These are phyloP conservation scores for Rhea americana DNA, from an alignment of 2,113 vertebrate species.

Conservation along the genomic window DNA sequence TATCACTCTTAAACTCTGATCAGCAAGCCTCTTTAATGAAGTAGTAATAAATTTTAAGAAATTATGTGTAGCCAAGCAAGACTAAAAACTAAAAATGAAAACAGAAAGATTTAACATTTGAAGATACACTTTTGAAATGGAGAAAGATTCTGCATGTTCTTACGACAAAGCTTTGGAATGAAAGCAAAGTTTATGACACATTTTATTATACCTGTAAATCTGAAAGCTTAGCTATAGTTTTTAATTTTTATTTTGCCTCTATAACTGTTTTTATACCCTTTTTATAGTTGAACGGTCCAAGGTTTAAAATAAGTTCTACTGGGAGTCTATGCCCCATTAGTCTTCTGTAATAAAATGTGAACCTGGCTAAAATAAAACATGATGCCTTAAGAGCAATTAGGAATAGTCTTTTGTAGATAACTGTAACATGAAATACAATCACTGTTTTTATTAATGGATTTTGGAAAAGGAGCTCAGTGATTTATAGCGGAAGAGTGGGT, in stretches of 20 bases:
- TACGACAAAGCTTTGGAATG: constrained; percentile 80
- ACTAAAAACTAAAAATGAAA: constrained; percentile 24
- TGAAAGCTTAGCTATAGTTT: constrained; percentile 75
- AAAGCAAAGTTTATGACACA: constrained; percentile 81
- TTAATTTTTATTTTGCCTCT: constrained; percentile 79
- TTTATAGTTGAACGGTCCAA: constrained; percentile 71
- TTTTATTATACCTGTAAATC: constrained; percentile 77
- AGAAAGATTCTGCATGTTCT: constrained; percentile 28
- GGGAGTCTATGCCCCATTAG: constrained; percentile 76
- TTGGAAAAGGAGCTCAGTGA: constrained; percentile 58
- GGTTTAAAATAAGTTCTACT: constrained; percentile 77
- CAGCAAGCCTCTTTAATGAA: constrained; percentile 52
- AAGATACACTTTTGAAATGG: background rate
- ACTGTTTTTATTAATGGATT: constrained; percentile 77
- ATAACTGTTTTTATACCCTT: constrained; percentile 75
- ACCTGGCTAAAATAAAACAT: constrained; percentile 75
- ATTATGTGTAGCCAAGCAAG: background rate
- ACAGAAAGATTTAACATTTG: background rate
- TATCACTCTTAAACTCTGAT: constrained; percentile 40
- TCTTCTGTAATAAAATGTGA: constrained; percentile 75
- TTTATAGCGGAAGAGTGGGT: constrained; percentile 57
- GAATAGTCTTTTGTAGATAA: constrained; percentile 74
- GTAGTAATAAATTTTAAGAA: constrained; percentile 35
- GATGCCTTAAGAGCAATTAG: constrained; percentile 75
- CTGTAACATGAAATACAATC: constrained; percentile 73